Evolutionary conservation across 2,888 invertebrate species (phyloP).

Genomic region (Germaria angustata): DNA sequence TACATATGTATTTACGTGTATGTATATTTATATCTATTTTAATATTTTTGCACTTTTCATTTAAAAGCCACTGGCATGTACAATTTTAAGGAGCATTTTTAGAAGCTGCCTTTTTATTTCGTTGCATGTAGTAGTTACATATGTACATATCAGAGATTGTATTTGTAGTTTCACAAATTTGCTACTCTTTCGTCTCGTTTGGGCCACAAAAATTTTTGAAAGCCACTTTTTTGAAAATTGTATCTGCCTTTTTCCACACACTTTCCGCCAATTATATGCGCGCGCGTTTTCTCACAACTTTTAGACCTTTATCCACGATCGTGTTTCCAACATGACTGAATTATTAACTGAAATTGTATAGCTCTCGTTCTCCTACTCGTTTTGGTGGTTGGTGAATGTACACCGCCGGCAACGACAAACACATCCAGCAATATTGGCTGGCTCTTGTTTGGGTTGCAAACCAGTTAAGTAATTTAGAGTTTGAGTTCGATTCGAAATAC

Average conservation of each 20-base stretch:
- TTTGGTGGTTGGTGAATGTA: constrained; percentile 42
- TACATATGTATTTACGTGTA: too few species aligned
- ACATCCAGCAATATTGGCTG: not conserved
- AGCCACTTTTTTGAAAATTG: constrained; percentile 48
- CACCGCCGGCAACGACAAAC: constrained; percentile 21
- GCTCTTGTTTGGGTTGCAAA: constrained; percentile 25
- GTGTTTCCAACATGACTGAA: constrained; percentile 64
- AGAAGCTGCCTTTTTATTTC: not conserved
- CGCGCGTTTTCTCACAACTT: constrained; percentile 5
- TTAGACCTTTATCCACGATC: constrained; percentile 61
- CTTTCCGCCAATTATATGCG: constrained; percentile 46
- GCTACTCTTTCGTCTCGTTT: constrained; percentile 23
- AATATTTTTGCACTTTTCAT: not conserved
- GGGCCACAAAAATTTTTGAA: constrained; percentile 44
- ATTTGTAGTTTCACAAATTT: constrained; percentile 19
- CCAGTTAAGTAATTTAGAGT: constrained; percentile 40
- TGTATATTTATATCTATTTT: too few species aligned
- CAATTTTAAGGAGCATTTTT: constrained; percentile 23
- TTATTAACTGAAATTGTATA: constrained; percentile 35
- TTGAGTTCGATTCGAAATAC: constrained; percentile 42
- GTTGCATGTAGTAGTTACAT: not conserved
- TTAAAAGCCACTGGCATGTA: constrained; percentile 7
- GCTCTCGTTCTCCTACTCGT: constrained; percentile 7
- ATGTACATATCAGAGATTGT: not conserved
- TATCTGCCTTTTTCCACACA: constrained; percentile 6